These are phyloP conservation scores for Mystacides longicornis DNA, from an alignment of 2,888 invertebrate genomes.

Conservation along the genomic window DNA sequence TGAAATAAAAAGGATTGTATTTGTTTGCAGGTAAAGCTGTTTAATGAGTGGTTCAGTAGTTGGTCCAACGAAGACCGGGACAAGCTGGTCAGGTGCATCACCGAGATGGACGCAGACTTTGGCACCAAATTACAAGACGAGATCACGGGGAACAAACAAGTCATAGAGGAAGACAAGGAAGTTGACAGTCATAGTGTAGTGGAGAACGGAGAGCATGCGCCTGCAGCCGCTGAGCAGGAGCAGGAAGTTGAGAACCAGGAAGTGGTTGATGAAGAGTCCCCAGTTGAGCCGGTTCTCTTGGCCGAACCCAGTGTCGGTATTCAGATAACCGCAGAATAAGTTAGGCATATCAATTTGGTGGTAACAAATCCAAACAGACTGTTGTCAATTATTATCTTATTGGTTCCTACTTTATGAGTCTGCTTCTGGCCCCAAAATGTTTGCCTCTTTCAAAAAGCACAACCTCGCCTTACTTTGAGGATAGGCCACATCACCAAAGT, in stretches of 20 bases:
- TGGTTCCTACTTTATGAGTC: too few species aligned
- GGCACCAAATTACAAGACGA: constrained; percentile 60
- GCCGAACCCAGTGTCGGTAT: constrained; percentile 20
- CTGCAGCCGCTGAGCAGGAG: constrained; percentile 3
- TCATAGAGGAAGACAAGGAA: constrained; percentile 19
- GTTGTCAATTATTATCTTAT: too few species aligned
- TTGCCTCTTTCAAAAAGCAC: too few species aligned
- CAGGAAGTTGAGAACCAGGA: constrained; percentile 23
- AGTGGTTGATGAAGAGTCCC: constrained; percentile 17
- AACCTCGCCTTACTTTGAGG: too few species aligned
- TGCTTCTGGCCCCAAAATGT: too few species aligned
- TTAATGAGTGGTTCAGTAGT: constrained; percentile 74
- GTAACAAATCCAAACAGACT: too few species aligned
- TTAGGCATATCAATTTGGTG: too few species aligned
- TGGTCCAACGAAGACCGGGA: constrained; percentile 71
- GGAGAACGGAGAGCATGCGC: constrained; percentile 16
- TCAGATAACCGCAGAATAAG: constrained; percentile 22
- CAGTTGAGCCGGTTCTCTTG: constrained; percentile 9
- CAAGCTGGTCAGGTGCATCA: constrained; percentile 59
- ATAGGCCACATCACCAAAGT: too few species aligned
- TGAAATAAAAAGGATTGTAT: too few species aligned
- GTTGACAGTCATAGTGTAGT: constrained; percentile 7
- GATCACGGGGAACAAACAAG: constrained; percentile 34
- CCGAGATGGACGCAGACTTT: constrained; percentile 65
- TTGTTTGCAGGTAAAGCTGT: constrained; percentile 60